Conservation (phyloP, 2,113 vertebrate species). For the Pluvialis apricaria region DNA sequence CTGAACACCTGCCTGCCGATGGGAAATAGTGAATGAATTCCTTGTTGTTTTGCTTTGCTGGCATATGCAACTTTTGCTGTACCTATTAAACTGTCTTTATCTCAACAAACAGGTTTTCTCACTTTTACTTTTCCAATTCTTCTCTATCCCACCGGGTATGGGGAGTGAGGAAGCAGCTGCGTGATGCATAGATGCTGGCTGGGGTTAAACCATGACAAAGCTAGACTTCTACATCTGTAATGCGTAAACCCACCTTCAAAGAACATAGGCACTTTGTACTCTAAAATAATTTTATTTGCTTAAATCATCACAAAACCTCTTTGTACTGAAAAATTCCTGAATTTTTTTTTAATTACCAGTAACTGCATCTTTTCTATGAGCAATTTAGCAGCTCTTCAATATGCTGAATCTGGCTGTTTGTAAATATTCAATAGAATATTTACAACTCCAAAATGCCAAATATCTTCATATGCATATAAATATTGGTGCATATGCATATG, state of each 20-base stretch:
- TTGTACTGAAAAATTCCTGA: neutral
- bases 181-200: neutral
- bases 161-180: rapidly evolving
- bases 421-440: neutral
- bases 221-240: neutral
- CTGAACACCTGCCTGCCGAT: neutral
- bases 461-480: neutral
- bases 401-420: neutral
- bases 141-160: rapidly evolving
- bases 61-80: rapidly evolving
- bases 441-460: neutral
- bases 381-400: neutral
- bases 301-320: neutral
- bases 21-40: neutral
- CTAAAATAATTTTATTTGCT: neutral
- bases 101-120: neutral
- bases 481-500: neutral
- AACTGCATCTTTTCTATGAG: neutral
- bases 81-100: neutral
- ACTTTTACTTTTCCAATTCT: neutral
- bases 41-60: neutral
- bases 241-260: neutral
- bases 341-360: neutral
- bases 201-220: neutral
- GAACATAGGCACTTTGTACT: neutral